Percentiles rank a stretch among this genome's conserved stretches.
Evolutionary conservation across 2,113 vertebrate species (phyloP).

Genomic region (Peromyscus leucopus): DNA sequence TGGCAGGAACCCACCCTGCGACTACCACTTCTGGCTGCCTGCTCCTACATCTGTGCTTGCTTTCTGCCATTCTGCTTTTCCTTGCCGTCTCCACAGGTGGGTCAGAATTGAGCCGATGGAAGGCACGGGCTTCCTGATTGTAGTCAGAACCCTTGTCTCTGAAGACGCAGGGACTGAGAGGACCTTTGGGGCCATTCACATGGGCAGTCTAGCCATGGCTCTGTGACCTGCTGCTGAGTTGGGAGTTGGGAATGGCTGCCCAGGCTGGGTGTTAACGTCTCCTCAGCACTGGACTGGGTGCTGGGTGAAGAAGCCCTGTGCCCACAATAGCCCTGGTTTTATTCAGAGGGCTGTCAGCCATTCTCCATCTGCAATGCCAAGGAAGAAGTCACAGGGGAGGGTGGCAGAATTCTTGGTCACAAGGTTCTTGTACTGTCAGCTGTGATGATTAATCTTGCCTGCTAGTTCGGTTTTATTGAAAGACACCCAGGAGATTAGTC

Average conservation of each 20-base stretch:
- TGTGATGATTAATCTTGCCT: background rate
- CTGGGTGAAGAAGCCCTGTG: background rate
- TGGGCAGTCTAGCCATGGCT: background rate
- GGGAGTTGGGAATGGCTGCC: background rate
- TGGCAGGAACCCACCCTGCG: background rate
- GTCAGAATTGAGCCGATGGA: background rate
- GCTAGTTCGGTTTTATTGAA: background rate
- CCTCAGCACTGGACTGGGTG: background rate
- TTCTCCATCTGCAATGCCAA: background rate
- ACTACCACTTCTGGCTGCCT: background rate
- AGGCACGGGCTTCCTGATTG: background rate
- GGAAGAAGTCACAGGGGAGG: background rate
- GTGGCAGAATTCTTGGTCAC: background rate
- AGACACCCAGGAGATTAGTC: background rate
- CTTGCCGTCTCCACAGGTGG: background rate
- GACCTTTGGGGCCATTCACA: background rate
- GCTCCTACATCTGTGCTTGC: background rate
- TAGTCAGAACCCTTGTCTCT: background rate
- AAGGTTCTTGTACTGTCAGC: background rate
- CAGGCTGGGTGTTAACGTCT: background rate
- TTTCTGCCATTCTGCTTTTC: background rate
- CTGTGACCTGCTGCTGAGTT: background rate
- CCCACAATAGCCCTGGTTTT: background rate
- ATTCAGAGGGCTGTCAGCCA: too few species aligned
- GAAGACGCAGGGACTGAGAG: background rate